Evolutionary conservation across 2,888 invertebrate genomes (phyloP), one percentile per base, ranked within the genome.

Genomic region (Temnothorax rugatulus): DNA sequence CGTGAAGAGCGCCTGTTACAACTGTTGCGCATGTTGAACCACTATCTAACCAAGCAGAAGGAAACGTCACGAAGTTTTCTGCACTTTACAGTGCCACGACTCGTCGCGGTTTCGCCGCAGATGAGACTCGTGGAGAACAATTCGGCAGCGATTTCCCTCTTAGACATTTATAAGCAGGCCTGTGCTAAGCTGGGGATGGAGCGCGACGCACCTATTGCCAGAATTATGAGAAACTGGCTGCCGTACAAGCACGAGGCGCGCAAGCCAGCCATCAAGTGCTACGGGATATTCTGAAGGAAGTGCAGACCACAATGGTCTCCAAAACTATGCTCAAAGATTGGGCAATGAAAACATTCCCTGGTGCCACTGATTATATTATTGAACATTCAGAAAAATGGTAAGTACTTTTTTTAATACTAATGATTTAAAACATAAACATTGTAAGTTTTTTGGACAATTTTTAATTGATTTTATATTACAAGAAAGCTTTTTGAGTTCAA

Each of bases 361-460:
- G 97, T 3, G 98, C 99, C 8, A 99, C 99, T 0, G 99, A 99
- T 95, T 99, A 99, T 95, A 99, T 95, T 99, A 99, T 95, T 99
- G 99, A 99, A 99, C 99, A 82, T 99, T 99, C 95, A 96, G 99
- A 90, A 99, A 99, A 96, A 99, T 99, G 97, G 98, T 98, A 94
- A 92, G 91, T n/a, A n/a, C 44, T 47, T 64, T 66, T 64, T 73
- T 0, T 21, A 54, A 63, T 34, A 15, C 1, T 29, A 25, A 4
- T 34, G 15, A 3, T n/a, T 74, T 59, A 47, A 13, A 59, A 1
- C 5, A 44, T 21, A 29, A 44, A 44, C 1, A 8, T 52, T 4
- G 15, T 52, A 50, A 41, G 9, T 64, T 44, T 21, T 21, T 41
- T n/a, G 13, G 5, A 3, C 3, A 41, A 38, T 11, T 66, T 84